A percentile compares a stretch with the other conserved stretches of the same genome.
phyloP scores from a whole-genome alignment of 2,113 vertebrate genomes.

The Nesogale talazaci region DNA sequence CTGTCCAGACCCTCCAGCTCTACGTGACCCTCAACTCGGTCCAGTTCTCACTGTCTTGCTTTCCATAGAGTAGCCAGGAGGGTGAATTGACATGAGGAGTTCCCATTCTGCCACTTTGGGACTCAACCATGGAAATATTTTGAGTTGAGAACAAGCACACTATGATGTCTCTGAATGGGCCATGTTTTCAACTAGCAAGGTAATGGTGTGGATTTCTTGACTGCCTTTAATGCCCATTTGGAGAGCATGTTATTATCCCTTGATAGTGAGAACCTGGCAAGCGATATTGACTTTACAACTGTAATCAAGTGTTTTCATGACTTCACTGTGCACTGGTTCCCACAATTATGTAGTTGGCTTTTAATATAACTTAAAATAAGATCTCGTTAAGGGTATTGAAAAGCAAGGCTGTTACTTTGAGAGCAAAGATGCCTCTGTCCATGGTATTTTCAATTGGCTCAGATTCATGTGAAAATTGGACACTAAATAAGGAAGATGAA shows the following conservation, averaged over 20 bases:
- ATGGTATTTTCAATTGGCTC: too few relatives aligned
- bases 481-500: too few relatives aligned
- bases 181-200: background rate
- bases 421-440: too few relatives aligned
- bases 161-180: background rate
- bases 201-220: background rate
- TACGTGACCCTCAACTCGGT: accelerated
- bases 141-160: background rate
- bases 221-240: too few relatives aligned
- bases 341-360: background rate
- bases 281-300: background rate
- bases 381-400: too few relatives aligned
- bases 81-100: accelerated
- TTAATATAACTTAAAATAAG: too few relatives aligned
- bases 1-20: background rate
- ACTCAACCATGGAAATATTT: background rate
- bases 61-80: too few relatives aligned
- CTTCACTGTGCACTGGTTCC: background rate
- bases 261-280: background rate
- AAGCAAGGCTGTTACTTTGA: too few relatives aligned
- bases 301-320: background rate
- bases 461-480: too few relatives aligned
- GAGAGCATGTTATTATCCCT: too few relatives aligned
- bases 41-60: background rate
- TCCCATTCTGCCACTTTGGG: background rate